A percentile compares a stretch with the other conserved stretches of the same genome.
These are phyloP conservation scores for Myotis myotis DNA, from an alignment of 2,797 vertebrate genomes.

Conservation along the genomic window DNA sequence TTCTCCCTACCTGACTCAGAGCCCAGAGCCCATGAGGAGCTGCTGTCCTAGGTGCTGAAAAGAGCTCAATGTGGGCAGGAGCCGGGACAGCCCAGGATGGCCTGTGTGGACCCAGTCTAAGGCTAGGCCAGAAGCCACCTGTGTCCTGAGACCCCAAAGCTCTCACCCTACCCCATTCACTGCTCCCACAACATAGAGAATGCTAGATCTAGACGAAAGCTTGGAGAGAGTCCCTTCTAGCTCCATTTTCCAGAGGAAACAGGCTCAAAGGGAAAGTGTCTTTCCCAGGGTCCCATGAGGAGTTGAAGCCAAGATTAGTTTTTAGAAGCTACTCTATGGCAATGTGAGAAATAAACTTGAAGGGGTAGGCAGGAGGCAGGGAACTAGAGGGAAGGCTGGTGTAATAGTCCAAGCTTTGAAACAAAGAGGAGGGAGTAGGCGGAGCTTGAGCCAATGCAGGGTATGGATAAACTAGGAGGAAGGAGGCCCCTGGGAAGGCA, in stretches of 20 bases:
- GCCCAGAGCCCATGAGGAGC: neutral
- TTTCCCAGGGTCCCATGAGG: neutral
- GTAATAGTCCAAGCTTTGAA: neutral
- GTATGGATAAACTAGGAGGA: neutral
- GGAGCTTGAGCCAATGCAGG: neutral
- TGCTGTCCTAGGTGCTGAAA: constrained; percentile 74
- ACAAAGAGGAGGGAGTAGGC: neutral
- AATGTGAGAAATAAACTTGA: neutral
- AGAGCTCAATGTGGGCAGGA: neutral
- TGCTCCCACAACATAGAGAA: neutral
- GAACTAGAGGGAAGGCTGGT: neutral
- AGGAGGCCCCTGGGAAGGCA: neutral
- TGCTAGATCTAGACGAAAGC: neutral
- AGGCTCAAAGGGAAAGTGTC: neutral
- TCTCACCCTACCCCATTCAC: neutral
- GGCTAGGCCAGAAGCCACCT: neutral
- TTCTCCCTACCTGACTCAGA: neutral
- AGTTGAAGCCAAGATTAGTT: neutral
- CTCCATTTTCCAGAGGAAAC: constrained; percentile 48
- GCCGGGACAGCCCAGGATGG: neutral
- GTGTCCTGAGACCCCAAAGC: neutral
- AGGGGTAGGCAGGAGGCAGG: neutral
- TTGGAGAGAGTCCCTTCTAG: neutral
- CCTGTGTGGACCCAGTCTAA: neutral
- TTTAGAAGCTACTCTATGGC: neutral